These are phyloP conservation scores for Heliconius hewitsoni DNA, from an alignment of 1,140 invertebrate species.

Conservation along the genomic window DNA sequence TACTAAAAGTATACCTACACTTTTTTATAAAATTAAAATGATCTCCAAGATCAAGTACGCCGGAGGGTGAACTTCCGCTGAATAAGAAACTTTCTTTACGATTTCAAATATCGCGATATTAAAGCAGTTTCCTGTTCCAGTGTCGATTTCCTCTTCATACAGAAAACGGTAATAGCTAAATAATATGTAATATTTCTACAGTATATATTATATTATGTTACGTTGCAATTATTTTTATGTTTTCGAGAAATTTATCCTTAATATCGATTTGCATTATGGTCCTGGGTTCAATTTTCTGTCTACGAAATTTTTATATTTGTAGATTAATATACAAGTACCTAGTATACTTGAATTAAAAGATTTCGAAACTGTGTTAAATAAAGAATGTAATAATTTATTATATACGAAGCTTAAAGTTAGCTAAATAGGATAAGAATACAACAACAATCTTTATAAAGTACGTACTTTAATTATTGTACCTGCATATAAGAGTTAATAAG, in stretches of 20 bases:
- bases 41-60: constrained; percentile 14
- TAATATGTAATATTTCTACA: neutral
- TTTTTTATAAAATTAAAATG: constrained; percentile 7
- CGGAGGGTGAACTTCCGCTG: constrained; percentile 16
- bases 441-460: too few relatives aligned
- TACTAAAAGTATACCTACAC: neutral
- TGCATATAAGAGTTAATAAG: too few relatives aligned
- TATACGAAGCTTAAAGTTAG: too few relatives aligned
- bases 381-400: too few relatives aligned
- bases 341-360: too few relatives aligned
- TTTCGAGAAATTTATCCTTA: neutral
- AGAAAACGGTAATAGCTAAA: neutral
- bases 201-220: neutral
- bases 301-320: too few relatives aligned
- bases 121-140: constrained; percentile 17
- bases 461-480: too few relatives aligned
- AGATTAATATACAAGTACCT: too few relatives aligned
- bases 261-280: too few relatives aligned
- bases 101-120: constrained; percentile 27
- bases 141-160: constrained; percentile 6
- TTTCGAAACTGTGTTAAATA: too few relatives aligned
- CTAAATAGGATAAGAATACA: too few relatives aligned
- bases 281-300: neutral
- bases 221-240: neutral
- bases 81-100: constrained; percentile 22